These are phyloP conservation scores for Drosophila nasuta DNA, from an alignment of 1,140 invertebrate species.

Conservation along the genomic window DNA sequence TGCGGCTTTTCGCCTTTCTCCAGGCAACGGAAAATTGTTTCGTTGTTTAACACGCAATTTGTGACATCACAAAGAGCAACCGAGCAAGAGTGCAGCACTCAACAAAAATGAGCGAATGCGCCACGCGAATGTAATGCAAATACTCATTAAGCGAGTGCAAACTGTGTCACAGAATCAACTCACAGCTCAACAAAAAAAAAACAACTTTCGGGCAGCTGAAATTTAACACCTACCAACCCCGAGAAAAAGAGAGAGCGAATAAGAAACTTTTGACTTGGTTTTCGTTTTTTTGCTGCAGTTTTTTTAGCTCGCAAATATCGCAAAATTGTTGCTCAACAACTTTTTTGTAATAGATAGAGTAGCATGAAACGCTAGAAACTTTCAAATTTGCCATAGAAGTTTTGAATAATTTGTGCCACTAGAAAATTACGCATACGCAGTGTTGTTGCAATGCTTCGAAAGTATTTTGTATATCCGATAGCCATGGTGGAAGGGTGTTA, in stretches of 20 bases:
- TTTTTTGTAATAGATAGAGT: too few species aligned
- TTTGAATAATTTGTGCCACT: too few species aligned
- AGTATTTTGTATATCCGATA: too few species aligned
- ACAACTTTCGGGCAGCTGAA: background rate
- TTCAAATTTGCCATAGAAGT: too few species aligned
- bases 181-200: too few species aligned
- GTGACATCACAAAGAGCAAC: slow-evolving; percentile 30
- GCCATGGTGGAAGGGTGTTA: too few species aligned
- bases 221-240: background rate
- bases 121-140: slow-evolving; percentile 2
- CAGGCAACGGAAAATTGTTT: slow-evolving; percentile 20
- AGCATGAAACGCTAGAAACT: too few species aligned
- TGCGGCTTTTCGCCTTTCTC: slow-evolving; percentile 4
- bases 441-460: too few species aligned
- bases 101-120: slow-evolving; percentile 5
- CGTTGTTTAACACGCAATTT: slow-evolving; percentile 30
- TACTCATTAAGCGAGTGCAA: slow-evolving; percentile 9
- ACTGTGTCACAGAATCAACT: background rate
- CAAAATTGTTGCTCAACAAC: too few species aligned
- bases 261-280: background rate
- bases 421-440: too few species aligned
- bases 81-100: background rate
- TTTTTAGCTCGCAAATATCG: too few species aligned
- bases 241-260: too few species aligned
- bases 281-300: background rate